Evolutionary conservation across 1,140 invertebrate species (phyloP).

Genomic region (Phocides pigmalion): DNA sequence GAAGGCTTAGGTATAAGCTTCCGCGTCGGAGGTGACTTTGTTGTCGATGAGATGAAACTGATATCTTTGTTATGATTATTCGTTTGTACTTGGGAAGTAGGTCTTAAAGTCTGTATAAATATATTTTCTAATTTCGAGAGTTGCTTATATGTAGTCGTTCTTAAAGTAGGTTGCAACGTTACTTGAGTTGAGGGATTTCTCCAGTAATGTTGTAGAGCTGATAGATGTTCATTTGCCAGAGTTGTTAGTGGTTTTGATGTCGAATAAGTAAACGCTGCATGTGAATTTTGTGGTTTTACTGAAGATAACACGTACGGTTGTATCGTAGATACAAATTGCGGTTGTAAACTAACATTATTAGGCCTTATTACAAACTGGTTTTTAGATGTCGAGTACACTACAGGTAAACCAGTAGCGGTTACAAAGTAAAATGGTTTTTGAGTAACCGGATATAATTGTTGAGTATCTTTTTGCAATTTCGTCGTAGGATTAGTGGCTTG

Average conservation of each 20-base stretch:
- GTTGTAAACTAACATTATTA: constrained; percentile 48
- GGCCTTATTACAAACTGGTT: constrained; percentile 41
- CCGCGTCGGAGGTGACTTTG: constrained; percentile 59
- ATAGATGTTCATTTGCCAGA: constrained; percentile 62
- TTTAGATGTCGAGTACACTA: constrained; percentile 52
- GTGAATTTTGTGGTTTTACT: constrained; percentile 50
- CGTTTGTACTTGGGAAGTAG: constrained; percentile 40
- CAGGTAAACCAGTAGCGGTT: constrained; percentile 49
- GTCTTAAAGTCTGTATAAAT: constrained; percentile 49
- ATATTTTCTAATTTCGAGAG: constrained; percentile 49
- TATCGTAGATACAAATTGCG: constrained; percentile 44
- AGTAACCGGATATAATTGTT: constrained; percentile 48
- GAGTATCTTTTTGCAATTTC: constrained; percentile 33
- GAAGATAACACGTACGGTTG: constrained; percentile 60
- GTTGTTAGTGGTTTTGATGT: constrained; percentile 63
- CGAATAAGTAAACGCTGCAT: constrained; percentile 50
- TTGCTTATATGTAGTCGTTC: constrained; percentile 47
- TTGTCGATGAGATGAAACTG: constrained; percentile 41
- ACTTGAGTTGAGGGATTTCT: constrained; percentile 52
- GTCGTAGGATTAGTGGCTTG: constrained; percentile 33
- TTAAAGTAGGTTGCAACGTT: constrained; percentile 49
- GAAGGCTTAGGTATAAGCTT: constrained; percentile 81
- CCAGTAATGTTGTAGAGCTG: constrained; percentile 68
- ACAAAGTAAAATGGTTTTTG: constrained; percentile 54
- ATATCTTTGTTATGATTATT: constrained; percentile 43